Evolutionary conservation across 1,140 invertebrate species (phyloP).

Genomic region (Zeugodacus cucurbitae): DNA sequence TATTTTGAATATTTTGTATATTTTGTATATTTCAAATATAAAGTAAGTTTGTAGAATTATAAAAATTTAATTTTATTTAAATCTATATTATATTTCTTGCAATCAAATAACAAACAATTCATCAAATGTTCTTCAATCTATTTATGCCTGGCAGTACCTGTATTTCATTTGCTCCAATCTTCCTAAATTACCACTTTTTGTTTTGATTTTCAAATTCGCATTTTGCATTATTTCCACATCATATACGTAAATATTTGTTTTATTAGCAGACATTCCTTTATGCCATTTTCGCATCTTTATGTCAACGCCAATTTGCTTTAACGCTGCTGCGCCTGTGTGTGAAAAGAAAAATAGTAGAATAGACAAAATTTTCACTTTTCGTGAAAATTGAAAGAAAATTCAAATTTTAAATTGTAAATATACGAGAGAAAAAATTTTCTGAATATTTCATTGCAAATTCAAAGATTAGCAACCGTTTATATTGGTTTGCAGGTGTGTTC

Average conservation of each 20-base stretch:
- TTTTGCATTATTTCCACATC: not conserved
- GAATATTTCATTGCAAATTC: not conserved
- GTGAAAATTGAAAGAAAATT: constrained; percentile 1
- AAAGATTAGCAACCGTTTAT: not conserved
- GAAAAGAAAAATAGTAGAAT: not conserved
- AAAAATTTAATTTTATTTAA: too few relatives aligned
- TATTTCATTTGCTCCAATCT: not conserved
- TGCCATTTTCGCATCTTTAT: not conserved
- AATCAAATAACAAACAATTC: too few relatives aligned
- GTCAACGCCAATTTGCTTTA: not conserved
- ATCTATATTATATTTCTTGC: too few relatives aligned
- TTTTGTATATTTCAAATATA: too few relatives aligned
- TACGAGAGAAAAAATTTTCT: not conserved
- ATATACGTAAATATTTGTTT: constrained; percentile 1
- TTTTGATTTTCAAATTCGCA: not conserved
- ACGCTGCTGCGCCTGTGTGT: not conserved
- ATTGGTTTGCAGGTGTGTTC: not conserved
- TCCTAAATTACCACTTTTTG: not conserved
- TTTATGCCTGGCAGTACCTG: too few relatives aligned
- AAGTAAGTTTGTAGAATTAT: too few relatives aligned
- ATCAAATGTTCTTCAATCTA: too few relatives aligned
- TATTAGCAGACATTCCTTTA: not conserved
- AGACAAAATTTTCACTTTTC: constrained; percentile 9
- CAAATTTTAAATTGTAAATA: not conserved
- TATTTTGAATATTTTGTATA: too few relatives aligned